Percentiles rank a stretch among this genome's conserved stretches.
phyloP scores from a whole-genome alignment of 2,113 vertebrate genomes.

The Pholis gunnellus region DNA sequence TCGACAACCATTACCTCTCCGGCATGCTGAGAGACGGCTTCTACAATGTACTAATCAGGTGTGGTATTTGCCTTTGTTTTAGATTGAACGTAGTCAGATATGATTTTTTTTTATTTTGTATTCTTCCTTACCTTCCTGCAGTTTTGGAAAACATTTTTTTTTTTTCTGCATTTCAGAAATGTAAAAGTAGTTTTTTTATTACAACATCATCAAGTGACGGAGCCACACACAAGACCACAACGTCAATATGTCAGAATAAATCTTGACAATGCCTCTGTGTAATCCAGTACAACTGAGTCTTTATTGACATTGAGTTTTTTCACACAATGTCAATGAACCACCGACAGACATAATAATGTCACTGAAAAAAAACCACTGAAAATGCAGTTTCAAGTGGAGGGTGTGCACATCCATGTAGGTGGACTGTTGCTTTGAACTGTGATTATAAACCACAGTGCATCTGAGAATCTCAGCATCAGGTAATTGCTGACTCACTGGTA shows the following conservation, averaged over 20 bases:
- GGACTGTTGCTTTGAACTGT: neutral
- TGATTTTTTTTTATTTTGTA: neutral
- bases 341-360: neutral
- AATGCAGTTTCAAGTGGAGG: neutral
- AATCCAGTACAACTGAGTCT: neutral
- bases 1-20: constrained; percentile 95
- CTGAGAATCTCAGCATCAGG: neutral
- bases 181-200: neutral
- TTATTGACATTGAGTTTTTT: neutral
- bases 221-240: neutral
- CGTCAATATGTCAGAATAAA: constrained; percentile 18
- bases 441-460: neutral
- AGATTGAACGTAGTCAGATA: neutral
- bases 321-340: neutral
- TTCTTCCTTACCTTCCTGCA: neutral
- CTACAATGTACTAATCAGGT: constrained; percentile 93
- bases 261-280: constrained; percentile 26
- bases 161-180: neutral
- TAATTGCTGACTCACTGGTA: constrained; percentile 33
- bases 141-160: neutral
- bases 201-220: constrained; percentile 14
- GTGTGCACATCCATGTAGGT: neutral
- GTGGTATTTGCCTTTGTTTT: neutral
- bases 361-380: too few relatives aligned
- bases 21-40: constrained; percentile 95